Conservation (phyloP, 2,888 invertebrate species). For the Campoplex capitator region DNA sequence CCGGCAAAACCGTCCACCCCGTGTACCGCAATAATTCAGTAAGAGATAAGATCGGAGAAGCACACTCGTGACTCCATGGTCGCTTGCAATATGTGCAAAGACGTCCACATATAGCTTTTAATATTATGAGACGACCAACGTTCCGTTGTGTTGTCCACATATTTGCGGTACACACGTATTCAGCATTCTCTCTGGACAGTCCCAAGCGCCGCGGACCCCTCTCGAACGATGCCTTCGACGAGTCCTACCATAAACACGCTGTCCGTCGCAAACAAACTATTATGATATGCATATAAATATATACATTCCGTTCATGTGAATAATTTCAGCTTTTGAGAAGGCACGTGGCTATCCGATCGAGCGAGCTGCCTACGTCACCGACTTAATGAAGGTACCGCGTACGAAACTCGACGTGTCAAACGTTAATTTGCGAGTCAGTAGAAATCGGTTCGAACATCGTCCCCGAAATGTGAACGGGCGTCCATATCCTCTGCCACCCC, state of each 20-base stretch:
- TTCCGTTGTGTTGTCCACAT: constrained; percentile 32
- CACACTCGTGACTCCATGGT: constrained; percentile 52
- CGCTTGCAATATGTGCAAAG: constrained; percentile 62
- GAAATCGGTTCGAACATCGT: constrained; percentile 67
- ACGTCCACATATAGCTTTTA: constrained; percentile 58
- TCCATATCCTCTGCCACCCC: constrained; percentile 71
- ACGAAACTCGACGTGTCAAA: constrained; percentile 32
- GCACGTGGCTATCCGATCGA: constrained; percentile 90
- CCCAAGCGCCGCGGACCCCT: constrained; percentile 1
- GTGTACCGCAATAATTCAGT: constrained; percentile 68
- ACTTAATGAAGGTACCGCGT: constrained; percentile 44
- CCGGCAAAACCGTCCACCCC: constrained; percentile 60
- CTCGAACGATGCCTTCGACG: constrained; percentile 33
- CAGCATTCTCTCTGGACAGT: constrained; percentile 40
- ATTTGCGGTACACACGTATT: constrained; percentile 41
- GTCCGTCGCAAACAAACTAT: constrained; percentile 28
- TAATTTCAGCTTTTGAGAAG: constrained; percentile 86
- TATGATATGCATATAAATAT: constrained; percentile 16
- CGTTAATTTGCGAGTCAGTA: constrained; percentile 66
- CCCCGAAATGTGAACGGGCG: constrained; percentile 74
- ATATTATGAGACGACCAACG: constrained; percentile 48
- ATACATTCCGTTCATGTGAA: constrained; percentile 1
- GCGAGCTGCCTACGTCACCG: constrained; percentile 86
- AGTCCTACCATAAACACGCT: constrained; percentile 43
- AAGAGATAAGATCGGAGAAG: constrained; percentile 69